These are phyloP conservation scores for Actinernus sp. DNA, from an alignment of 92 coral and sea anemone genomes.

Conservation along the genomic window DNA sequence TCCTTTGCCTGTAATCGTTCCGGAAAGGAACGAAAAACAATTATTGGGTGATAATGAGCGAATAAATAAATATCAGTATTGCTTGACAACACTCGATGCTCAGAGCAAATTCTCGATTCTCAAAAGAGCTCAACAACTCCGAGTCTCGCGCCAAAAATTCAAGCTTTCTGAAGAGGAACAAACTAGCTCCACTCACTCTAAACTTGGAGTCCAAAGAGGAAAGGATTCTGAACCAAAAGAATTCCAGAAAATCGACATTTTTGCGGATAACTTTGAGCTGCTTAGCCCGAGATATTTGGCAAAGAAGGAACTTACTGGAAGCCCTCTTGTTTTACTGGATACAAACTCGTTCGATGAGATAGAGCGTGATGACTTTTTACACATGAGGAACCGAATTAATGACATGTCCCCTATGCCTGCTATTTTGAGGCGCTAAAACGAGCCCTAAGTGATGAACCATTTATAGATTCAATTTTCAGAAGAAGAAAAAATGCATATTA, in stretches of 20 bases:
- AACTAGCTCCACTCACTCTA: neutral
- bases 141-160: constrained; percentile 23
- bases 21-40: too few relatives aligned
- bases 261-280: constrained; percentile 59
- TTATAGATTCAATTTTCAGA: too few relatives aligned
- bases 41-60: neutral
- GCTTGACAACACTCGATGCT: constrained; percentile 52
- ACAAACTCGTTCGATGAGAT: constrained; percentile 58
- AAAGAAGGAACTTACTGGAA: constrained; percentile 8
- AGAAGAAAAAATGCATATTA: too few relatives aligned
- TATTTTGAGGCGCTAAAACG: constrained; percentile 15
- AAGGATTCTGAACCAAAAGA: neutral
- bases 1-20: too few relatives aligned
- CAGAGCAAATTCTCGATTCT: constrained; percentile 70
- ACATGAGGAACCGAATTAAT: constrained; percentile 61
- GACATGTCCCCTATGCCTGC: constrained; percentile 59
- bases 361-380: constrained; percentile 67
- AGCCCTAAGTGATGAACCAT: too few relatives aligned
- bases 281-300: constrained; percentile 23
- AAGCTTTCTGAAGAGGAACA: neutral
- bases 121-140: constrained; percentile 48
- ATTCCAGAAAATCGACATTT: constrained; percentile 44
- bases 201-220: neutral
- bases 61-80: constrained; percentile 7
- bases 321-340: constrained; percentile 44